phyloP scores from a whole-genome alignment of 2,797 vertebrate genomes.

The Babyrousa celebensis region DNA sequence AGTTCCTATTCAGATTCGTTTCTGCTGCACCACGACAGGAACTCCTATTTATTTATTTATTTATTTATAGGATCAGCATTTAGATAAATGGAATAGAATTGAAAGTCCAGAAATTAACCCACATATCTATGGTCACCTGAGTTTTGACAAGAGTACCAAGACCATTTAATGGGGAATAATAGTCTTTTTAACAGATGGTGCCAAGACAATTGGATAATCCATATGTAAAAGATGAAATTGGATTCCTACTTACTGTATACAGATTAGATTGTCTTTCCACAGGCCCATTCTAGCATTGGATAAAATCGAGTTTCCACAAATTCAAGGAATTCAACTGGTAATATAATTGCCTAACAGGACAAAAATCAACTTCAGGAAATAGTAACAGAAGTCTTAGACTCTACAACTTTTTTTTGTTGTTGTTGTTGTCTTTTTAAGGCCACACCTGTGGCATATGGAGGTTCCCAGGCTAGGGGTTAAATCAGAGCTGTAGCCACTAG shows the following conservation, averaged over 20 bases:
- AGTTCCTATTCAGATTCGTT: no score
- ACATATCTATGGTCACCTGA: background rate
- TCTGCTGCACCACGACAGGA: no score
- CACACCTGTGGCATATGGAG: no score
- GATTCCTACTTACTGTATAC: background rate
- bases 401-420: no score
- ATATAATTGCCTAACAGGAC: background rate
- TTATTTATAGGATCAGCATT: background rate
- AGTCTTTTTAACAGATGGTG: background rate
- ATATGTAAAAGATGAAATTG: background rate
- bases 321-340: slow-evolving; percentile 1
- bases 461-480: no score
- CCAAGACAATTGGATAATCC: background rate
- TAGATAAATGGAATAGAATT: background rate
- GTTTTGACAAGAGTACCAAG: background rate
- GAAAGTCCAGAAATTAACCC: background rate
- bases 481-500: no score
- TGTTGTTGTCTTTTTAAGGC: no score
- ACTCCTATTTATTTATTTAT: no score
- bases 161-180: background rate
- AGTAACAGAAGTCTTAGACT: background rate
- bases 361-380: slow-evolving; percentile 28
- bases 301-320: slow-evolving; percentile 10
- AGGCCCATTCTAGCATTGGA: background rate
- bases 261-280: background rate